These are phyloP conservation scores for Odontocolon sp. DNA, from an alignment of 2,888 invertebrate species.

Conservation along the genomic window DNA sequence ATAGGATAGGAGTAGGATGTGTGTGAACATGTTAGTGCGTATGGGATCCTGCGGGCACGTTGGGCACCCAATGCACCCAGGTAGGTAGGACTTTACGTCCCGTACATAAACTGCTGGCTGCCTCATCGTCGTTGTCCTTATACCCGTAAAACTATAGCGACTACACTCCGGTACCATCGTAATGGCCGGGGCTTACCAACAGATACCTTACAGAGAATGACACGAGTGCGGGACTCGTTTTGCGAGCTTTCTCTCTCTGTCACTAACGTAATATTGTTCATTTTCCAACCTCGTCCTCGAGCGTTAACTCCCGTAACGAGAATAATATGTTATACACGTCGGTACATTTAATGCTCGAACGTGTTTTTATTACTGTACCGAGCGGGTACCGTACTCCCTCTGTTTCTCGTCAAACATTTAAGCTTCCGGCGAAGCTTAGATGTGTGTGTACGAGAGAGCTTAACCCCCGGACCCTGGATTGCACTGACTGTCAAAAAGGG, in stretches of 20 bases:
- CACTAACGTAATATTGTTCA: constrained; percentile 35
- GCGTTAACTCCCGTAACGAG: constrained; percentile 48
- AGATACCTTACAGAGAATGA: constrained; percentile 59
- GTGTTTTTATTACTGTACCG: constrained; percentile 28
- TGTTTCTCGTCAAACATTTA: constrained; percentile 30
- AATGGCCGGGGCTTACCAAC: constrained; percentile 54
- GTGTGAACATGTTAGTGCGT: constrained; percentile 35
- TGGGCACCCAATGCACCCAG: constrained; percentile 27
- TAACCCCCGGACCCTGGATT: not conserved
- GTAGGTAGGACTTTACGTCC: constrained; percentile 59
- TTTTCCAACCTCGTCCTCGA: constrained; percentile 28
- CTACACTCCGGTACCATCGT: constrained; percentile 52
- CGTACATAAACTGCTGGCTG: constrained; percentile 60
- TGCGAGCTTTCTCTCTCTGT: constrained; percentile 14
- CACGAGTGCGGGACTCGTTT: constrained; percentile 29
- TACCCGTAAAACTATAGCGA: constrained; percentile 59
- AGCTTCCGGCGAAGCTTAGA: constrained; percentile 23
- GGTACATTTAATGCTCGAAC: constrained; percentile 35
- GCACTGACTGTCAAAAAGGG: constrained; percentile 31
- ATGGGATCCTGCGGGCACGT: constrained; percentile 35
- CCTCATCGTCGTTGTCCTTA: constrained; percentile 53
- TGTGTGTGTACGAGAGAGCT: not conserved
- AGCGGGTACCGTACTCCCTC: not conserved
- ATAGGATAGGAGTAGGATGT: constrained; percentile 3
- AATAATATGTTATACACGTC: constrained; percentile 43